Conservation (phyloP, 1,140 invertebrate species). For the Aphidius ervi region DNA sequence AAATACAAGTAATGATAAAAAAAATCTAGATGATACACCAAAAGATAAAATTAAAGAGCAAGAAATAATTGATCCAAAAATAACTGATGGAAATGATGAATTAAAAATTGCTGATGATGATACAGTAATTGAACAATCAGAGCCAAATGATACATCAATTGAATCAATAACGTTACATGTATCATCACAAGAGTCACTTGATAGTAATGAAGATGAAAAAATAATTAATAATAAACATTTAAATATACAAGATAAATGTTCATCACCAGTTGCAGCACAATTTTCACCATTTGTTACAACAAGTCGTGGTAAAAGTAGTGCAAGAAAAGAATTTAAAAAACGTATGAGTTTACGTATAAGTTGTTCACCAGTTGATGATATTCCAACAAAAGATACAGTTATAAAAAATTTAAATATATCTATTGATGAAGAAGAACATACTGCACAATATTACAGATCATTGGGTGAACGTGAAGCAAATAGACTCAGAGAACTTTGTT, state of each 20-base stretch:
- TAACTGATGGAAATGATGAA: too few species aligned
- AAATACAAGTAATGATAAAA: background rate
- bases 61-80: too few species aligned
- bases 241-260: background rate
- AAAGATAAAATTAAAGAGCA: background rate
- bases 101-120: too few species aligned
- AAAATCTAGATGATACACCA: too few species aligned
- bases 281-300: conserved; percentile 42
- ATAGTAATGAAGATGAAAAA: too few species aligned
- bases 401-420: conserved; percentile 45
- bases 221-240: background rate
- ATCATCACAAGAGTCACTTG: too few species aligned
- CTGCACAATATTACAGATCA: conserved; percentile 55
- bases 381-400: conserved; percentile 44
- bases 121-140: too few species aligned
- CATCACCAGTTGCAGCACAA: conserved; percentile 23
- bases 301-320: conserved; percentile 50
- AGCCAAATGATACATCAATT: background rate
- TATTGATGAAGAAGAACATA: conserved; percentile 46
- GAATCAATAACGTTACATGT: too few species aligned
- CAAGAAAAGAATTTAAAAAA: conserved; percentile 46
- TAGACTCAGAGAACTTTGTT: conserved; percentile 47
- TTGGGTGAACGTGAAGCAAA: conserved; percentile 52
- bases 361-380: conserved; percentile 15
- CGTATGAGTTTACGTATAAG: conserved; percentile 39